Evolutionary conservation across 2,888 invertebrate genomes (phyloP).

Genomic region (Drosophila parthenogenetica): DNA sequence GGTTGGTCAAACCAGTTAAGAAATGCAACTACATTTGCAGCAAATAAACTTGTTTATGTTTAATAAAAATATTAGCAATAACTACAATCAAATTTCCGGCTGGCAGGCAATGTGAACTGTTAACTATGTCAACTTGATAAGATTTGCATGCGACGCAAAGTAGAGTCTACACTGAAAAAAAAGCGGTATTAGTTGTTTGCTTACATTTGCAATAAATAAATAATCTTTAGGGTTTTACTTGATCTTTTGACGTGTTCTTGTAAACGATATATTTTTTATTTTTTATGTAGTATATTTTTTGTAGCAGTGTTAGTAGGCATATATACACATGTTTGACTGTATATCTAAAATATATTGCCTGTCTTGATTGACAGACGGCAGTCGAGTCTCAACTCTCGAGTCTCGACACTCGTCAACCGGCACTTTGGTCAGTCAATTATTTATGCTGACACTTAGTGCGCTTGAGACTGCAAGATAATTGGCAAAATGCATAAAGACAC

Average conservation of each 20-base stretch:
- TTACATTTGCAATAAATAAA: too few species aligned
- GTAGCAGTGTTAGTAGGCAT: background rate
- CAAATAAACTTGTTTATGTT: conserved; percentile 65
- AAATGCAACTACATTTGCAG: conserved; percentile 7
- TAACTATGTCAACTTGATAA: conserved; percentile 77
- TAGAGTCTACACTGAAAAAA: background rate
- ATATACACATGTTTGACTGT: conserved; percentile 5
- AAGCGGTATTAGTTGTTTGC: too few species aligned
- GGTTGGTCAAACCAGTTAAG: conserved; percentile 57
- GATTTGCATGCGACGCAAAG: conserved; percentile 53
- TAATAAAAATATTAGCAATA: conserved; percentile 63
- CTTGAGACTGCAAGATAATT: conserved; percentile 70
- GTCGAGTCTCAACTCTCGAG: conserved; percentile 38
- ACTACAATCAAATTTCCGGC: conserved; percentile 75
- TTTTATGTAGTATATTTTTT: too few species aligned
- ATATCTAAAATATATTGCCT: conserved; percentile 22
- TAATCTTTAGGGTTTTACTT: too few species aligned
- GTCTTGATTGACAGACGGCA: conserved; percentile 40
- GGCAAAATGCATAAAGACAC: conserved; percentile 49
- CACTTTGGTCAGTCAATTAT: conserved; percentile 76
- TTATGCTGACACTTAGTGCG: conserved; percentile 79
- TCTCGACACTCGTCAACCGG: conserved; percentile 59
- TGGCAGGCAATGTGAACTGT: conserved; percentile 41
- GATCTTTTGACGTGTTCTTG: too few species aligned
- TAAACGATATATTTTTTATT: too few species aligned